Conservation (phyloP, 2,888 invertebrate species). For the Noctua janthina region DNA sequence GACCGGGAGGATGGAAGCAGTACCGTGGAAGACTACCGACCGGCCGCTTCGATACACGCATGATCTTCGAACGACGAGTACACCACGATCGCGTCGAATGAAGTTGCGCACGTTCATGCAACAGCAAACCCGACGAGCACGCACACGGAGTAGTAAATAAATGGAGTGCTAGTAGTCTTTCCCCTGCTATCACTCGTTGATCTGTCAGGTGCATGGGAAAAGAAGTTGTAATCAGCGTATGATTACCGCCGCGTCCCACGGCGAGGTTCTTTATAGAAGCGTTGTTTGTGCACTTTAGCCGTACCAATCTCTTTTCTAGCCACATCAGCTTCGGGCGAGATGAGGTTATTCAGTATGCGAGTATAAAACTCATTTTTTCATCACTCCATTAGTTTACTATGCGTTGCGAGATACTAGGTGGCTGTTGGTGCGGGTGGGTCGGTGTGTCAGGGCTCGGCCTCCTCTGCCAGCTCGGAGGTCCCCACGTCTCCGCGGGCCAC, state of each 20-base stretch:
- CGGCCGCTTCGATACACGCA: neutral
- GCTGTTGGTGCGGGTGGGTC: constrained; percentile 1
- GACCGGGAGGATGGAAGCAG: neutral
- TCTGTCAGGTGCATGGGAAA: neutral
- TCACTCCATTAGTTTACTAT: constrained; percentile 50
- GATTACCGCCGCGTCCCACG: constrained; percentile 3
- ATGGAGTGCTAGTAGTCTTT: constrained; percentile 35
- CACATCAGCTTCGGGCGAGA: neutral
- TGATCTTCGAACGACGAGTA: neutral
- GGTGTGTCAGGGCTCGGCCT: constrained; percentile 85
- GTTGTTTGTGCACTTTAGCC: constrained; percentile 6
- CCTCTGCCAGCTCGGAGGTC: constrained; percentile 83
- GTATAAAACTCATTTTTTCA: neutral
- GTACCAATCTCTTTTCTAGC: neutral
- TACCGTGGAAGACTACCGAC: constrained; percentile 17
- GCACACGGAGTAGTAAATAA: constrained; percentile 44
- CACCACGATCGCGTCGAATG: constrained; percentile 4
- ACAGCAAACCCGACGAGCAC: neutral
- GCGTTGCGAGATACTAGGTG: constrained; percentile 35
- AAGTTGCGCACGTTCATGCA: neutral
- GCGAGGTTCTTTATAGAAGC: neutral
- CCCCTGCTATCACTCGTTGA: neutral
- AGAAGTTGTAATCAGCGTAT: constrained; percentile 9
- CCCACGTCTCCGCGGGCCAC: constrained; percentile 71
- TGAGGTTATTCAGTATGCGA: neutral